A percentile compares a stretch with the other conserved stretches of the same genome.
phyloP scores from a whole-genome alignment of 92 coral and sea anemone genomes.

The Zoanthus solanderi region DNA sequence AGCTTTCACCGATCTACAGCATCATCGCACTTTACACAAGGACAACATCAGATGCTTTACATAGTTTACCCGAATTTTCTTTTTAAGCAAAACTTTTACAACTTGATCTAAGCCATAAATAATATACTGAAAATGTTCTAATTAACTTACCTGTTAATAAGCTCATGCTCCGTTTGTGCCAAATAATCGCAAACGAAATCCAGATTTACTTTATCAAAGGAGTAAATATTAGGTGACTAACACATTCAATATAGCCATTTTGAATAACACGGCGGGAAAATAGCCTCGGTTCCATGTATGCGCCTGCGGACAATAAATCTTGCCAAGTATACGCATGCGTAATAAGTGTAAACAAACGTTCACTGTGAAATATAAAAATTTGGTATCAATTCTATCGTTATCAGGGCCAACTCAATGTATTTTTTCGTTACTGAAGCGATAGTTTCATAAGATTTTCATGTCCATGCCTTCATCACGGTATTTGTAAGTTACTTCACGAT shows the following conservation, averaged over 20 bases:
- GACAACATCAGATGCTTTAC: too few relatives aligned
- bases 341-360: constrained; percentile 35
- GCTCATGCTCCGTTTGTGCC: constrained; percentile 45
- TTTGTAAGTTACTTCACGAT: not conserved
- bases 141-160: constrained; percentile 50
- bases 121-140: not conserved
- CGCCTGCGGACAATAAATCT: constrained; percentile 8
- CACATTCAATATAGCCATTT: not conserved
- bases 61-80: too few relatives aligned
- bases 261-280: constrained; percentile 33
- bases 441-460: not conserved
- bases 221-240: not conserved
- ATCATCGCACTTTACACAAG: too few relatives aligned
- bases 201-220: not conserved
- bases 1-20: too few relatives aligned
- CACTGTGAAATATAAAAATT: not conserved
- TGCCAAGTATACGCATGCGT: constrained; percentile 19
- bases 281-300: constrained; percentile 17
- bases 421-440: not conserved
- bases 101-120: not conserved
- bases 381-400: constrained; percentile 8
- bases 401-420: not conserved
- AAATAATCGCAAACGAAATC: not conserved
- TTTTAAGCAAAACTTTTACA: not conserved
- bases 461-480: not conserved